Evolutionary conservation across 2,113 vertebrate species (phyloP).

Genomic region (Hepsetus odoe): DNA sequence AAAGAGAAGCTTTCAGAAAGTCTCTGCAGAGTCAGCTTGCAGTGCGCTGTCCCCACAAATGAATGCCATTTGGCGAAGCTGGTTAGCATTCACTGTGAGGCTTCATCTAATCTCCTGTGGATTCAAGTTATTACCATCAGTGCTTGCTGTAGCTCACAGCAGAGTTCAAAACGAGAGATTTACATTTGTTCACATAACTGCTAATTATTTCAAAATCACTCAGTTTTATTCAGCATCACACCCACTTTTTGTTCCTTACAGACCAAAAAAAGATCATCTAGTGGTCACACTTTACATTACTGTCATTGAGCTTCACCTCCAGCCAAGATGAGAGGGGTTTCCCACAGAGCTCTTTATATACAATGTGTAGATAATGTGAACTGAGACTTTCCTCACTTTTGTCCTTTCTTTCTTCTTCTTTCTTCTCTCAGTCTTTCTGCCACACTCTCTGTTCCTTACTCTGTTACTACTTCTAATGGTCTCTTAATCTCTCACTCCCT

Average conservation of each 20-base stretch:
- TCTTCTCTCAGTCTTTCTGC: slow-evolving; percentile 17
- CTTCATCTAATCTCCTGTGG: neutral
- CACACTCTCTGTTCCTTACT: neutral
- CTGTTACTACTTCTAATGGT: no score
- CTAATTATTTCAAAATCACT: slow-evolving; percentile 5
- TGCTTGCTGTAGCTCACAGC: neutral
- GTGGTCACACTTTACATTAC: slow-evolving; percentile 6
- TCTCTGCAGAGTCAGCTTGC: slow-evolving; percentile 2
- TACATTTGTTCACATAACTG: neutral
- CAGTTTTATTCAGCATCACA: neutral
- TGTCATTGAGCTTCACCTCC: neutral
- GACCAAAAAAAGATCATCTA: no score
- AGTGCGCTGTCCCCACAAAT: neutral
- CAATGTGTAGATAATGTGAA: neutral
- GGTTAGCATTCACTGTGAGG: neutral
- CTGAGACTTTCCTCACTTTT: neutral
- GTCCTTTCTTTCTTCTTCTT: slow-evolving; percentile 1
- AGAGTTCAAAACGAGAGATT: slow-evolving; percentile 3
- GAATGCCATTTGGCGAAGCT: slow-evolving; percentile 7
- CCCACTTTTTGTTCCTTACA: neutral
- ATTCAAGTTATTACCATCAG: neutral
- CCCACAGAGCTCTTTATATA: neutral
- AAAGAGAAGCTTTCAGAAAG: slow-evolving; percentile 7
- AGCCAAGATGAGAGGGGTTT: slow-evolving; percentile 5
- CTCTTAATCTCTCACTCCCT: slow-evolving; percentile 31